Evolutionary conservation across 92 coral and sea anemone species (phyloP).

Genomic region (Heteractis magnifica): DNA sequence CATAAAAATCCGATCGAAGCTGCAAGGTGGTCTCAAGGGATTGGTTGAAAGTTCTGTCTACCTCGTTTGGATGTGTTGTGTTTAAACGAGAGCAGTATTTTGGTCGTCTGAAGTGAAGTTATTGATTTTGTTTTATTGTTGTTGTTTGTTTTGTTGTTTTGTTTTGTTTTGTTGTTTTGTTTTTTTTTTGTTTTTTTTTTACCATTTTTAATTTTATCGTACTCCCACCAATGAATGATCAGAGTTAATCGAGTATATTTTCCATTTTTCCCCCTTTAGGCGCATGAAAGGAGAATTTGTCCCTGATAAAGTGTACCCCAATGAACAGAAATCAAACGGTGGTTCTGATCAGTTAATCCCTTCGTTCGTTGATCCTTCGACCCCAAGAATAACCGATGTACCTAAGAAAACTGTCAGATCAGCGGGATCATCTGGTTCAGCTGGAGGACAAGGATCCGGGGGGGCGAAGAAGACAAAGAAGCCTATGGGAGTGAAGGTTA

Average conservation of each 20-base stretch:
- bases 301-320: slow-evolving; percentile 72
- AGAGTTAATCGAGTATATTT: too few relatives aligned
- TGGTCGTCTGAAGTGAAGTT: too few relatives aligned
- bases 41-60: too few relatives aligned
- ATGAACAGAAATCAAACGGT: slow-evolving; percentile 46
- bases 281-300: slow-evolving; percentile 93
- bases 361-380: slow-evolving; percentile 87
- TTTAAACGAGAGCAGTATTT: too few relatives aligned
- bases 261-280: slow-evolving; percentile 34
- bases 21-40: too few relatives aligned
- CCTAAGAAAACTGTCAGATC: slow-evolving; percentile 76
- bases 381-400: slow-evolving; percentile 91
- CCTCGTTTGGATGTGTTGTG: too few relatives aligned
- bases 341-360: slow-evolving; percentile 66
- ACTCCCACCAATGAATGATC: too few relatives aligned
- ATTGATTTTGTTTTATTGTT: neutral
- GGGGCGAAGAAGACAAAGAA: slow-evolving; percentile 63
- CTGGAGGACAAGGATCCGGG: slow-evolving; percentile 51
- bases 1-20: too few relatives aligned
- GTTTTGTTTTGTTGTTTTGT: too few relatives aligned
- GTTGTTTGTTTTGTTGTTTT: too few relatives aligned
- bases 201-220: too few relatives aligned
- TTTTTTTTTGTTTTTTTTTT: too few relatives aligned
- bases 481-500: slow-evolving; percentile 86
- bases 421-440: neutral